Evolutionary conservation across 2,797 vertebrate species (phyloP), one percentile per base, ranked within the genome.

Genomic region (Galagoides demidoff): DNA sequence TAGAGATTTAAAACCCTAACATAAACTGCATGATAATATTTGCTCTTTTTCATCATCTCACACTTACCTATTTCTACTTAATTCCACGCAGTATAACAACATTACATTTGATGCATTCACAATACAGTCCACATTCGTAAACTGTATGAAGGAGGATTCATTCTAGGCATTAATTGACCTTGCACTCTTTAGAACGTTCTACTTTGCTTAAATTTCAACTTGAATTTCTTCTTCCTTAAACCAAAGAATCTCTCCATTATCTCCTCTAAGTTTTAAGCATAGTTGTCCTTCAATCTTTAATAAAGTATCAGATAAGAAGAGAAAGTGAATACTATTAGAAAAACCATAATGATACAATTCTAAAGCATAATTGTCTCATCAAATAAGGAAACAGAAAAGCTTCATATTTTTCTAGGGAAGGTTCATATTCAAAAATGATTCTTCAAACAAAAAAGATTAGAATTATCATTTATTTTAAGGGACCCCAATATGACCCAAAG

Each of bases 21-120:
- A 84, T 78, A 90, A 96, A 68, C 76, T 93, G 73, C 95, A 85
- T 78, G 64, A 78, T 84, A 86, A 63, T 79, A 93, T 90, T 88
- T 90, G 8, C 34, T 61, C 79, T 20, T 89, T 79, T 93, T 93
- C 19, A 87, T 76, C 43, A 31, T 90, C 20, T 16, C 43, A 3
- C 39, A 89, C 79, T 96, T 82, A 68, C 57, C 55, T 79, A 87
- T 64, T 87, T 94, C 57, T 74, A 89, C 55, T 31, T 89, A 78
- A 91, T 66, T n/a, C n/a, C 31, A 64, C 73, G 43, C 17, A 85
- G 12, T 85, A 66, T 78, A 94, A 89, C 57, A 84, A 37, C 7
- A 88, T 78, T 55, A 86, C 49, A 90, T 52, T 63, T 76, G 59
- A 93, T 92, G 52, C 11, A 85, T 19, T 96, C 81, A 57, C n/a